Conservation (phyloP, 2,888 invertebrate species). For the Troides oblongomaculatus region DNA sequence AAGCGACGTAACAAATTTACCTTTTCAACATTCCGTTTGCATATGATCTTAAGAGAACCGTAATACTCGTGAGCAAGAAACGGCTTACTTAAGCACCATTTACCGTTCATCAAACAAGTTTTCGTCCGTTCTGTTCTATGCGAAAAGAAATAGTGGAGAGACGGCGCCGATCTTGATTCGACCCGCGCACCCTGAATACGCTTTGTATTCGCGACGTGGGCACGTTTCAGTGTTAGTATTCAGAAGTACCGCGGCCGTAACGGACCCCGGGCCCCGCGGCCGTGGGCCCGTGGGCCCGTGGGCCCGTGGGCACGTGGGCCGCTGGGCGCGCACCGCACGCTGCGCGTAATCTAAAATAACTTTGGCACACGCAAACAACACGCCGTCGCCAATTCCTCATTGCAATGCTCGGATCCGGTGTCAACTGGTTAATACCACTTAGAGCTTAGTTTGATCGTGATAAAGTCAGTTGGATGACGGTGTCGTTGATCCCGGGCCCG, state of each 20-base stretch:
- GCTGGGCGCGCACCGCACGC: conserved; percentile 10
- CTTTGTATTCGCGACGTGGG: conserved; percentile 10
- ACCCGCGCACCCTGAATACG: conserved; percentile 2
- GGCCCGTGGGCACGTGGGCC: background rate
- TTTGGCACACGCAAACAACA: conserved; percentile 43
- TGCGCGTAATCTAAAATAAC: conserved; percentile 44
- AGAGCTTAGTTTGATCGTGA: conserved; percentile 46
- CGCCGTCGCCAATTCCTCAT: conserved; percentile 52
- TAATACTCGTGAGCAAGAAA: conserved; percentile 15
- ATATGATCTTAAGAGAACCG: conserved; percentile 25
- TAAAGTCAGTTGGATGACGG: conserved; percentile 46
- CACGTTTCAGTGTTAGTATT: conserved; percentile 27
- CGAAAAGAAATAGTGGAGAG: conserved; percentile 13
- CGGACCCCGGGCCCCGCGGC: conserved; percentile 14
- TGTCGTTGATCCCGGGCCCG: conserved; percentile 46
- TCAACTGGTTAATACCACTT: conserved; percentile 50
- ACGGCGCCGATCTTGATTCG: background rate
- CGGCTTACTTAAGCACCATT: conserved; percentile 21
- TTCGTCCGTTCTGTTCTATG: conserved; percentile 6
- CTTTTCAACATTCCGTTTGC: conserved; percentile 23
- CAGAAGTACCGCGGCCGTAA: conserved; percentile 25
- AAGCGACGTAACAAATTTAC: conserved; percentile 15
- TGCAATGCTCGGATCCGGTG: conserved; percentile 55
- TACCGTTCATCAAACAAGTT: conserved; percentile 28
- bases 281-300: background rate